phyloP scores from a whole-genome alignment of 2,888 invertebrate genomes.

The Lucinisca nassula region DNA sequence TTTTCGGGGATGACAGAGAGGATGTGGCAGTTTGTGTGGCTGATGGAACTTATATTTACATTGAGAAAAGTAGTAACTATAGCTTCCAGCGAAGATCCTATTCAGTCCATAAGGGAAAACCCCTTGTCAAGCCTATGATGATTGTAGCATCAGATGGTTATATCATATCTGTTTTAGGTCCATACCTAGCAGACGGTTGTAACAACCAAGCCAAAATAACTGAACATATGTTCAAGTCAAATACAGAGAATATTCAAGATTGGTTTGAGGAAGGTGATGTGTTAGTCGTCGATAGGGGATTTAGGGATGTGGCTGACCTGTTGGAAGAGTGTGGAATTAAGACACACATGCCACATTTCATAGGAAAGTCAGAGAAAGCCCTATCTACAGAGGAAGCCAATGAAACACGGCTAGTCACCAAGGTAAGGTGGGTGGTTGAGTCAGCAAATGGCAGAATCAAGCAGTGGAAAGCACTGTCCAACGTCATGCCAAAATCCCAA shows the following conservation, averaged over 20 bases:
- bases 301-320: constrained; percentile 49
- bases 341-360: constrained; percentile 48
- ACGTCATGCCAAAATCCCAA: not conserved
- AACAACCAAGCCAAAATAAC: constrained; percentile 62
- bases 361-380: constrained; percentile 47
- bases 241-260: constrained; percentile 37
- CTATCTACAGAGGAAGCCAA: constrained; percentile 56
- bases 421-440: constrained; percentile 27
- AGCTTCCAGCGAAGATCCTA: constrained; percentile 52
- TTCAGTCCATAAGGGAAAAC: constrained; percentile 56
- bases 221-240: constrained; percentile 59
- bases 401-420: constrained; percentile 53
- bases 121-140: constrained; percentile 63
- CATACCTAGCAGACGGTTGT: constrained; percentile 51
- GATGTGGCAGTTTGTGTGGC: constrained; percentile 40
- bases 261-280: constrained; percentile 52
- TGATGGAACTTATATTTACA: constrained; percentile 66
- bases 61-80: constrained; percentile 54
- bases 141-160: constrained; percentile 56
- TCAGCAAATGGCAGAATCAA: constrained; percentile 31
- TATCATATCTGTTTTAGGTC: constrained; percentile 53
- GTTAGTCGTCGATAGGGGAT: constrained; percentile 62
- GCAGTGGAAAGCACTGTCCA: constrained; percentile 23
- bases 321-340: constrained; percentile 55
- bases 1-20: constrained; percentile 27